These are phyloP conservation scores for Lordiphosa mommai DNA, from an alignment of 1,140 invertebrate genomes.

Conservation along the genomic window DNA sequence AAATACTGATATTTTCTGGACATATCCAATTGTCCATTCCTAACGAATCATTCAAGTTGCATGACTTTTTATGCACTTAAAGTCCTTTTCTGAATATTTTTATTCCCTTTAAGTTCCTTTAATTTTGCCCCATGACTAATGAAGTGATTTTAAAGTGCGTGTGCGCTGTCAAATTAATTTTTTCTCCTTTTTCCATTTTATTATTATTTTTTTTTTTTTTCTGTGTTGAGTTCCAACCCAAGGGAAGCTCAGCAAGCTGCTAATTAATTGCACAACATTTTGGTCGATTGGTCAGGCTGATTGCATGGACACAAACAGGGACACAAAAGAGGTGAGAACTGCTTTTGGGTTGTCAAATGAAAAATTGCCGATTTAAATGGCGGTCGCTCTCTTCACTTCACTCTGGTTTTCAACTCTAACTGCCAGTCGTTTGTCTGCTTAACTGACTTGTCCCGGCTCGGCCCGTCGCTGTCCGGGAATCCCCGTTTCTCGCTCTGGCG, in stretches of 20 bases:
- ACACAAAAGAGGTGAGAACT: slow-evolving; percentile 12
- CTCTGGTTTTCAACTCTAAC: slow-evolving; percentile 30
- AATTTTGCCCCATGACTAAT: slow-evolving; percentile 16
- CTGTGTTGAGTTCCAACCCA: slow-evolving; percentile 1
- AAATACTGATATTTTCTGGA: too few relatives aligned
- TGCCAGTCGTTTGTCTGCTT: slow-evolving; percentile 60
- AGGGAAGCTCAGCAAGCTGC: slow-evolving; percentile 13
- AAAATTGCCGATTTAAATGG: slow-evolving; percentile 65
- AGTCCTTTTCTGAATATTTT: not conserved
- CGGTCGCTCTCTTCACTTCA: slow-evolving; percentile 20
- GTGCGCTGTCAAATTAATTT: slow-evolving; percentile 38
- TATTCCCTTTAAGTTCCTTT: not conserved
- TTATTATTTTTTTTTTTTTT: not conserved
- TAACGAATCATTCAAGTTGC: not conserved
- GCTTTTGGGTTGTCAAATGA: slow-evolving; percentile 51
- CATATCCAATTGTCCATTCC: too few relatives aligned
- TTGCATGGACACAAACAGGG: slow-evolving; percentile 27
- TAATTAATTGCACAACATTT: slow-evolving; percentile 61
- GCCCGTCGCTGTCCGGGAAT: slow-evolving; percentile 13
- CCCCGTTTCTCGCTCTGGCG: slow-evolving; percentile 13
- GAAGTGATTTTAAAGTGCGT: slow-evolving; percentile 36
- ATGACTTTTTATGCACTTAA: not conserved
- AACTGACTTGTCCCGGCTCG: slow-evolving; percentile 12
- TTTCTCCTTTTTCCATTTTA: not conserved
- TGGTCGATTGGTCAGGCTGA: slow-evolving; percentile 40